Base-by-base conservation (phyloP, 2,113 vertebrate genomes). In the Prunella himalayana region DNA sequence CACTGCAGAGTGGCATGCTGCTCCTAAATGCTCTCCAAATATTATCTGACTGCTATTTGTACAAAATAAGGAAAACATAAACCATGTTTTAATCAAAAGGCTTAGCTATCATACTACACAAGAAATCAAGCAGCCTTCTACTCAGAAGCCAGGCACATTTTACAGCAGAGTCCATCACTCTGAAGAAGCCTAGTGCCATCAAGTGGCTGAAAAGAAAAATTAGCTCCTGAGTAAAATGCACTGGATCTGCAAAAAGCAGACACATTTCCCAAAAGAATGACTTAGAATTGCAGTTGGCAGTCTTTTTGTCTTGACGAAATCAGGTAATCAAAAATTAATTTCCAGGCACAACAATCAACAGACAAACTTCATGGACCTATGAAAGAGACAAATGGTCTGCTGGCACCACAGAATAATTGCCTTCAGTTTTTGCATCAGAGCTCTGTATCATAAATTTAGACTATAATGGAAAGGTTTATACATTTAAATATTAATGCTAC, bases 151-250 rank as follows among this genome's bases (percentile, higher is more conserved):
- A 31, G 9, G 7, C 21, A 16, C 3, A 3, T 56, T 66, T 66
- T 15, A 13, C 24, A 25, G 12, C 24, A 71, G 19, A 1, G 0
- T 27, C 44, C 30, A 27, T 1, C 6, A 1, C 64, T 91, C 39
- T 22, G 20, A 92, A 96, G 78, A 53, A 47, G 64, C 79, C 78
- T 82, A 65, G 95, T 97, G 97, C 97, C 98, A 97, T 63, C 97
- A 20, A 83, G 96, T 91, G 98, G 94, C 19, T 47, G 6, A 20
- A 2, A 20, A 9, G 4, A n/a, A 71, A 63, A 85, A 16, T 3
- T 27, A n/a, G 7, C 15, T 70, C 23, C 28, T 21, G 11, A 6
- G 11, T 39, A 63, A 92, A 90, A 83, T 0, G 8, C 28, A 53
- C 7, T 0, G 22, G n/a, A 45, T 23, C 68, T 45, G n/a, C 25